A percentile compares a stretch with the other conserved stretches of the same genome.
phyloP scores from a whole-genome alignment of 1,140 invertebrate genomes.

The roundworm (Caenorhabditis elegans) region DNA sequence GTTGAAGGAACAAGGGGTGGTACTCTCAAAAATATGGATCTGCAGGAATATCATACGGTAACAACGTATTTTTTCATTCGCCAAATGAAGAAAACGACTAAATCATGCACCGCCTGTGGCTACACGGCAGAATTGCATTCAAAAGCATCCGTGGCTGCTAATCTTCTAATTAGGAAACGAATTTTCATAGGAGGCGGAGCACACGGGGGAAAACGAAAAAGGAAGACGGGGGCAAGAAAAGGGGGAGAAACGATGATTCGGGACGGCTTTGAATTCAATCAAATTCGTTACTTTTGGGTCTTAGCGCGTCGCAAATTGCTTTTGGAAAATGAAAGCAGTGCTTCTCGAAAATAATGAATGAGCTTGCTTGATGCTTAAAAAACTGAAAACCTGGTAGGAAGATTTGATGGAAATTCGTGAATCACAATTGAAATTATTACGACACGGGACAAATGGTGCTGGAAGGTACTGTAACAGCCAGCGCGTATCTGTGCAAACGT shows the following conservation, averaged over 20 bases:
- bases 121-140: neutral
- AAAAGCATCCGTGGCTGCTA: neutral
- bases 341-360: slow-evolving; percentile 8
- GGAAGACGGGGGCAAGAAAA: neutral
- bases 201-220: neutral
- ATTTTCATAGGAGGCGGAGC: slow-evolving; percentile 12
- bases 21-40: neutral
- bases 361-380: neutral
- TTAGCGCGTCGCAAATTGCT: slow-evolving; percentile 30
- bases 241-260: neutral
- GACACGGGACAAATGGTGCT: too few relatives aligned
- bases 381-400: neutral
- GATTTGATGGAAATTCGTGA: neutral
- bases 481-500: neutral
- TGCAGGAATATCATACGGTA: neutral
- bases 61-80: neutral
- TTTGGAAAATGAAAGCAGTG: neutral
- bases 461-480: neutral
- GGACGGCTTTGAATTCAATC: slow-evolving; percentile 33
- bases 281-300: slow-evolving; percentile 35
- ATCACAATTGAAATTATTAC: too few relatives aligned
- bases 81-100: neutral
- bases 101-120: neutral
- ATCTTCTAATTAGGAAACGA: slow-evolving; percentile 32
- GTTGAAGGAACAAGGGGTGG: neutral